Conservation (phyloP, 2,888 invertebrate genomes). For the Ormyrus pomaceus region DNA sequence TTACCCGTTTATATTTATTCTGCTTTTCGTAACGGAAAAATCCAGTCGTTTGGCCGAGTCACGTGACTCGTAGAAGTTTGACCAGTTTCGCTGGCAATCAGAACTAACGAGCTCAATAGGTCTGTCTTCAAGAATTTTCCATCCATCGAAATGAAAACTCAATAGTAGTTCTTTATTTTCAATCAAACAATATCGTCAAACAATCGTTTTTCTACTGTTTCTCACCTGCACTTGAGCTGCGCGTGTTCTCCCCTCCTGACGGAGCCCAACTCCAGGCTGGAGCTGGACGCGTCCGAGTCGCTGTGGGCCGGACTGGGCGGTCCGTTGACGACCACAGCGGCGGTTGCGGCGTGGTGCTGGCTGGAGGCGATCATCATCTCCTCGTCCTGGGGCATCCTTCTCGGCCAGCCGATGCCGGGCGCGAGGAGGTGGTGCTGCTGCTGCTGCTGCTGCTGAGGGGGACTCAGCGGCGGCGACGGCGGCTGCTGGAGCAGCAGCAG, state of each 20-base stretch:
- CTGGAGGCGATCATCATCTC: conserved; percentile 58
- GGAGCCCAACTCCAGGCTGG: conserved; percentile 72
- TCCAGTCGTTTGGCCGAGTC: no score
- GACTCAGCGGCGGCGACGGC: conserved; percentile 57
- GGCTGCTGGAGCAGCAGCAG: conserved; percentile 48
- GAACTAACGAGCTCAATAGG: no score
- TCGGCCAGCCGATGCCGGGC: conserved; percentile 64
- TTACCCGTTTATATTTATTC: no score
- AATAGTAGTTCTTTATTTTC: no score
- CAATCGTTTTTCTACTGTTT: no score
- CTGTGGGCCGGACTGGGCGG: conserved; percentile 73
- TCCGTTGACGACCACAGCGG: conserved; percentile 57
- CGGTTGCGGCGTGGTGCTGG: conserved; percentile 10
- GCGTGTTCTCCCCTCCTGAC: conserved; percentile 71
- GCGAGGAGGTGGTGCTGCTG: conserved; percentile 33
- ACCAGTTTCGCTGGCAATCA: no score
- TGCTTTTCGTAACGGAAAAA: no score
- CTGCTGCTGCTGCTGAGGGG: conserved; percentile 31
- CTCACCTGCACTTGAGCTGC: conserved; percentile 74
- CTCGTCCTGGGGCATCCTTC: conserved; percentile 74
- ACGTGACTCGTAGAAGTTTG: no score
- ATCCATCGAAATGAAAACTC: no score
- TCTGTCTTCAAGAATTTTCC: no score
- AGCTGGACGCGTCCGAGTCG: conserved; percentile 73
- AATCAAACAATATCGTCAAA: no score